Evolutionary conservation across 1,140 invertebrate species (phyloP), one percentile per base, ranked within the genome.

Genomic region (Condylostylus longicornis): DNA sequence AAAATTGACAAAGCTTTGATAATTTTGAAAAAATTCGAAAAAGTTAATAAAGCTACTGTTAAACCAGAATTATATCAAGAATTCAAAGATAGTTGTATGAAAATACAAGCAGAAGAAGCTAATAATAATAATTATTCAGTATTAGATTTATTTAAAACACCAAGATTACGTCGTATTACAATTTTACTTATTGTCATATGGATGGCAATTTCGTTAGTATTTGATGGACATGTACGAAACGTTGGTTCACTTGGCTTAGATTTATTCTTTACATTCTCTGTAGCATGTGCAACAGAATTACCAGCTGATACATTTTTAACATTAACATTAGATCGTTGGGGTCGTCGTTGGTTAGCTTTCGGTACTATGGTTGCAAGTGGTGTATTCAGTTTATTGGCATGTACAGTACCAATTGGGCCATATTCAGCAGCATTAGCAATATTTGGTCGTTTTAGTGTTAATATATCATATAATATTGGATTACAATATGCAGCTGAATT

Each of bases 391-490:
- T 56, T 88, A 9, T 61, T 81, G 31, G 79, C 81, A 5, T 74
- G 74, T 2, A 61, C 68, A 29, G 77, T 80, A 3, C 79, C 82
- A 3, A 47, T 68, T 22, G 74, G 74, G 37, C 67, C 74, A 19
- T 68, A 75, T 10, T 72, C 78, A 42, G 76, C 79, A 0, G 65
- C 69, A 0, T 53, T 83, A 5, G 83, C 82, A 1, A 79, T 90
- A 44, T 58, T 79, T 12, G 83, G 83, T 2, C 63, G 86, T 18
- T 84, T 89, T 44, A 77, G 76, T 41, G 76, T 88, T 12, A 89
- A 87, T 45, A 83, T 86, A 20, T 81, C 82, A 0, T 88, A 87
- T 55, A 89, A 88, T 53, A 88, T 89, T 35, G 83, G 83, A 0
- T 67, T 90, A 1, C 85, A 89, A 49, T 89, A 86, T 61, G 83